Conservation (phyloP, 1,140 invertebrate species). For the Trichonephila inaurata region DNA sequence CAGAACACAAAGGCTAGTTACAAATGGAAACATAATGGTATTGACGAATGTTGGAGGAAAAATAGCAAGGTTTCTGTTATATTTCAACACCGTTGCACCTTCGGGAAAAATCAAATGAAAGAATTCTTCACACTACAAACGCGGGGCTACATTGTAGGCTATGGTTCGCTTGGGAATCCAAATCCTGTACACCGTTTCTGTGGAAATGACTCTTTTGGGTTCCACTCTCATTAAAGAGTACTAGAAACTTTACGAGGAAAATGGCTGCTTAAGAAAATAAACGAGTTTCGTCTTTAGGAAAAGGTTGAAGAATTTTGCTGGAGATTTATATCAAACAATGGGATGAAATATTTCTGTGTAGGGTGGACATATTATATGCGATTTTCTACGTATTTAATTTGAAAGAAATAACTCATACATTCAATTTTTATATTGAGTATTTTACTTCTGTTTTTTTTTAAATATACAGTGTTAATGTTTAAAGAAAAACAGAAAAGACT, state of each 20-base stretch:
- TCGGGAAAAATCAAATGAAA: constrained; percentile 12
- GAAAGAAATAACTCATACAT: too few species aligned
- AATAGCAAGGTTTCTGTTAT: not conserved
- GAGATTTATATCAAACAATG: too few species aligned
- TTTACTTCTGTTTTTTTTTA: too few species aligned
- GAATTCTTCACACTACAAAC: not conserved
- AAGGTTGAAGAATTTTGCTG: not conserved
- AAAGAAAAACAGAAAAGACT: too few species aligned
- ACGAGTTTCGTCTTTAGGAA: not conserved
- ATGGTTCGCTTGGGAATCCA: not conserved
- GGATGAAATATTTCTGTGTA: too few species aligned
- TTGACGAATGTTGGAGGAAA: not conserved
- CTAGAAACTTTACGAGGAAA: not conserved
- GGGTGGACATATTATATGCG: too few species aligned
- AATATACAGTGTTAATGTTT: too few species aligned
- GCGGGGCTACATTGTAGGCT: not conserved
- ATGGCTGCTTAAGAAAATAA: constrained; percentile 15
- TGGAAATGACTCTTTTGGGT: constrained; percentile 16
- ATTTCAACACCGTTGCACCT: not conserved
- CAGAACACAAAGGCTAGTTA: not conserved
- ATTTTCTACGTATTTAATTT: too few species aligned
- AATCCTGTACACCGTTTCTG: not conserved
- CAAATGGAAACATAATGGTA: not conserved
- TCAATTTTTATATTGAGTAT: too few species aligned
- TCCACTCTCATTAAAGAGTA: not conserved